Base-by-base conservation (phyloP, 2,797 vertebrate species). In the Sylvia borin region DNA sequence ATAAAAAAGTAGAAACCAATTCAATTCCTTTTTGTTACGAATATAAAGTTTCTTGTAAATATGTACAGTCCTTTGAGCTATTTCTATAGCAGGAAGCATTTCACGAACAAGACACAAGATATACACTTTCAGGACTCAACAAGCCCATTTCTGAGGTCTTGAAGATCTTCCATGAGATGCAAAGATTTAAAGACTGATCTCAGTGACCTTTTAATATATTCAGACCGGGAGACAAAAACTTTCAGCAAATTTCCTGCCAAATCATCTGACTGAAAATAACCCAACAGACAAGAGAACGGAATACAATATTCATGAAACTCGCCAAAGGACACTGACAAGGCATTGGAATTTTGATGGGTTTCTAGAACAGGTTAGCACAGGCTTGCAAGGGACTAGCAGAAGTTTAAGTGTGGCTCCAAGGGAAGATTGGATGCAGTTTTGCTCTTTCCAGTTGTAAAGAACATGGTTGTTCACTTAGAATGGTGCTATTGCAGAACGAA, bases 1-100 rank as follows among this genome's bases (percentile, higher is more conserved):
- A 98, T 98, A 98, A 98, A 98, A 98, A 98, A 98, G 98, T 98
- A 98, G 98, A 98, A 98, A 98, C 98, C 97, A 98, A 98, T 98
- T 98, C 97, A 98, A 98, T 98, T 98, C 96, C 98, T 96, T 97
- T 97, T 98, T 97, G 95, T 98, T 98, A 98, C 97, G 97, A 98
- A 98, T 98, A 98, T 98, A 98, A 98, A 98, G 97, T 97, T 98
- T 98, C 97, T 98, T 97, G 98, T 98, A 98, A 98, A 97, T 98
- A 98, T 98, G 97, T 98, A 98, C 98, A 98, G 97, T 98, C 97
- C 97, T 97, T 97, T 96, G 97, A 97, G 97, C 98, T 98, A 98
- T 97, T 97, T 97, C 98, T 98, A 96, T 94, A 98, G 98, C 98
- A 95, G 97, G 98, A 98, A 98, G 98, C 98, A 93, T 97, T 97